phyloP scores from a whole-genome alignment of 2,113 vertebrate species.

The Microtus montanus region DNA sequence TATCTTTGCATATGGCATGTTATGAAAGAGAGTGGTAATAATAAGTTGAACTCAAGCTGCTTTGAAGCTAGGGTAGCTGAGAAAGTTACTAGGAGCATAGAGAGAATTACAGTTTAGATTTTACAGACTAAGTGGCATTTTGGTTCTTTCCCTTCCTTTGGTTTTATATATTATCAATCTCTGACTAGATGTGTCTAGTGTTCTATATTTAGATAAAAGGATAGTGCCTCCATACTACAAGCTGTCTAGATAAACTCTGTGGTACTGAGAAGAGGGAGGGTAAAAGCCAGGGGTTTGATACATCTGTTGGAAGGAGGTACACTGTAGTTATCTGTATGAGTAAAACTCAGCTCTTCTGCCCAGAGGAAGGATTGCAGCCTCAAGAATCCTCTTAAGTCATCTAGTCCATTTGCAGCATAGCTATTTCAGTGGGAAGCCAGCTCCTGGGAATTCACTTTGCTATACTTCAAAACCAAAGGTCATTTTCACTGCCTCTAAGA shows the following conservation, averaged over 20 bases:
- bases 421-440: background rate
- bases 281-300: background rate
- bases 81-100: slow-evolving; percentile 37
- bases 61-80: slow-evolving; percentile 44
- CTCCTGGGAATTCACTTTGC: slow-evolving; percentile 8
- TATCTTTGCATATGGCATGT: slow-evolving; percentile 64
- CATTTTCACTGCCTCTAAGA: slow-evolving; percentile 42
- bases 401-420: background rate
- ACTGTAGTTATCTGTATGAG: background rate
- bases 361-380: background rate
- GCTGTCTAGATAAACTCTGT: background rate
- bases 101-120: slow-evolving; percentile 59
- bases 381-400: background rate
- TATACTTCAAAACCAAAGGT: background rate
- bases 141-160: slow-evolving; percentile 32
- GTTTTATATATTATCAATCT: slow-evolving; percentile 64
- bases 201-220: slow-evolving; percentile 72
- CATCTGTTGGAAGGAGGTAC: background rate
- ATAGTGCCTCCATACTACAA: background rate
- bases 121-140: slow-evolving; percentile 29
- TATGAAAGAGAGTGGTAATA: slow-evolving; percentile 65
- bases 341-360: background rate
- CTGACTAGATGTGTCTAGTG: slow-evolving; percentile 40
- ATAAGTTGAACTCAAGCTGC: slow-evolving; percentile 60
- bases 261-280: background rate